These are phyloP conservation scores for Scaptodrosophila lebanonensis DNA, from an alignment of 1,140 invertebrate genomes.

Conservation along the genomic window DNA sequence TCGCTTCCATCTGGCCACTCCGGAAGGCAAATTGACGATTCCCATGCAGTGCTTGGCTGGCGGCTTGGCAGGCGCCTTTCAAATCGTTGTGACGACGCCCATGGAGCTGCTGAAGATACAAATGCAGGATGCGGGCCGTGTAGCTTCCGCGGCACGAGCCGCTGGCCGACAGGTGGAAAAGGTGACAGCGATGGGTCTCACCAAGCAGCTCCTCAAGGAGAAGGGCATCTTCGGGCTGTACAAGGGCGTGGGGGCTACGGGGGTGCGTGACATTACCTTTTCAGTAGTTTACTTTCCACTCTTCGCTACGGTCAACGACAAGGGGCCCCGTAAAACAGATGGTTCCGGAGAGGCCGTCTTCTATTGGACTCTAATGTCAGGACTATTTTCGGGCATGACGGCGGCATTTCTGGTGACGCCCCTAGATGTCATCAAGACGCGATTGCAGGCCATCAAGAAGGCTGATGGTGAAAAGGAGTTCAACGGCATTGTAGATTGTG, in stretches of 20 bases:
- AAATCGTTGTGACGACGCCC: slow-evolving; percentile 98
- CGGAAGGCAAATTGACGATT: slow-evolving; percentile 82
- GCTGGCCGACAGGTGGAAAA: slow-evolving; percentile 81
- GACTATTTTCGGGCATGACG: slow-evolving; percentile 90
- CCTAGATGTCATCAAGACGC: slow-evolving; percentile 97
- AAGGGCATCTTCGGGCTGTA: slow-evolving; percentile 95
- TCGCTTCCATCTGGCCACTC: slow-evolving; percentile 83
- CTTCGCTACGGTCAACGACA: slow-evolving; percentile 86
- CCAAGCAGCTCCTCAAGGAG: slow-evolving; percentile 85
- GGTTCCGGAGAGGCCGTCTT: slow-evolving; percentile 83
- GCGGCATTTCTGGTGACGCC: slow-evolving; percentile 94
- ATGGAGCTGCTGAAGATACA: slow-evolving; percentile 99
- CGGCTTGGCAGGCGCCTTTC: slow-evolving; percentile 94
- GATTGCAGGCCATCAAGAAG: slow-evolving; percentile 90
- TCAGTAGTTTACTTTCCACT: slow-evolving; percentile 97
- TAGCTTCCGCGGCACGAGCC: slow-evolving; percentile 80
- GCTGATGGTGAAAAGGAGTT: neutral
- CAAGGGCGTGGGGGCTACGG: slow-evolving; percentile 92
- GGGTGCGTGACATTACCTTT: slow-evolving; percentile 94
- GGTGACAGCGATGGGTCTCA: slow-evolving; percentile 88
- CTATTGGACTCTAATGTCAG: slow-evolving; percentile 89
- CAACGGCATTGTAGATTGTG: slow-evolving; percentile 78
- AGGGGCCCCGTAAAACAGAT: slow-evolving; percentile 65
- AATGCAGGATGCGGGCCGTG: slow-evolving; percentile 94
- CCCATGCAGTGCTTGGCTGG: slow-evolving; percentile 92